Percentiles rank a stretch among this genome's conserved stretches.
Evolutionary conservation across 1,140 invertebrate genomes (phyloP).

Genomic region (Calliopsis andreniformis): DNA sequence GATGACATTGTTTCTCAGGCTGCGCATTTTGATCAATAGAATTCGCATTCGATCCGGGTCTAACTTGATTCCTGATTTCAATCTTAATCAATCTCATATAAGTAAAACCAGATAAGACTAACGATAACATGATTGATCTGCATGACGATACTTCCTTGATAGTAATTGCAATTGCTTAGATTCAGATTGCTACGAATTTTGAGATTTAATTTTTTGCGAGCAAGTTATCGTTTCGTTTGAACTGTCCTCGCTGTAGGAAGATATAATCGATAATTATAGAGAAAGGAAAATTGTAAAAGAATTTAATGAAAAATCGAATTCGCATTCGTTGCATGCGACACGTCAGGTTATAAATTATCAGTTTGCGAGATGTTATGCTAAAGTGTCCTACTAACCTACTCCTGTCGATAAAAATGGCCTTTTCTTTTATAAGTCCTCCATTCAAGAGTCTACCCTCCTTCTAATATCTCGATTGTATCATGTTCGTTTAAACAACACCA

Average conservation of each 20-base stretch:
- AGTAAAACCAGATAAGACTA: too few species aligned
- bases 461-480: neutral
- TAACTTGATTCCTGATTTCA: too few species aligned
- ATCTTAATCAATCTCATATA: too few species aligned
- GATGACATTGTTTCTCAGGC: too few species aligned
- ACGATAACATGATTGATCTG: too few species aligned
- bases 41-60: too few species aligned
- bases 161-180: too few species aligned
- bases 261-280: neutral
- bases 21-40: too few species aligned
- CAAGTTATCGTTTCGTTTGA: neutral
- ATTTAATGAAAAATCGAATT: slow-evolving; percentile 6
- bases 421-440: slow-evolving; percentile 18
- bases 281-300: neutral
- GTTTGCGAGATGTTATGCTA: slow-evolving; percentile 39
- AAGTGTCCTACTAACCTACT: slow-evolving; percentile 53
- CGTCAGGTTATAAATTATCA: slow-evolving; percentile 39
- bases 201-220: neutral
- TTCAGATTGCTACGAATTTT: too few species aligned
- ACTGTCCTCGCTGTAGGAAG: too few species aligned
- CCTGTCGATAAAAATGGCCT: slow-evolving; percentile 29
- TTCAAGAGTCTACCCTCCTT: slow-evolving; percentile 34
- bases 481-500: neutral
- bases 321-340: slow-evolving; percentile 16
- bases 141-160: too few species aligned